Percentiles rank a stretch among this genome's conserved stretches.
Evolutionary conservation across 2,113 vertebrate genomes (phyloP).

Genomic region (Atrichornis clamosus): DNA sequence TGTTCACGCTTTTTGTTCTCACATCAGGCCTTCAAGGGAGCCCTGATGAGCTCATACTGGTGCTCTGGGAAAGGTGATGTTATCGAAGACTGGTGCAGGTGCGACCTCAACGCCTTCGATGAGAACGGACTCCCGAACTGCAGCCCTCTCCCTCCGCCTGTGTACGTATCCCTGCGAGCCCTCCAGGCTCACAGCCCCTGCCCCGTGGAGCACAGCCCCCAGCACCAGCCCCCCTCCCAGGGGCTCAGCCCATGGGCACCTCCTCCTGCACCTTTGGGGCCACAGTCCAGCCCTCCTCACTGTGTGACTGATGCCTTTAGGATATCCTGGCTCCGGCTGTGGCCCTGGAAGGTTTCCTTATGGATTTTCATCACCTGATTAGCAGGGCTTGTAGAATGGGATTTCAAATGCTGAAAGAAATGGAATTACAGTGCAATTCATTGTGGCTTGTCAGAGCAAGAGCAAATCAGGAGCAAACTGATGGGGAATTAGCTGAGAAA

Average conservation of each 20-base stretch:
- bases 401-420: constrained; percentile 64
- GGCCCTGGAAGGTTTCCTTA: constrained; percentile 48
- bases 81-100: constrained; percentile 98
- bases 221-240: background rate
- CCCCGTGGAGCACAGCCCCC: background rate
- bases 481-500: constrained; percentile 63
- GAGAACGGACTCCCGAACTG: constrained; percentile 94
- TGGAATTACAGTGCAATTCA: constrained; percentile 58
- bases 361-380: constrained; percentile 65
- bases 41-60: constrained; percentile 98
- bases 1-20: constrained; percentile 24
- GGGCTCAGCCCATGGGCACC: background rate
- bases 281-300: background rate
- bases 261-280: background rate
- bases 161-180: constrained; percentile 76
- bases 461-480: constrained; percentile 57
- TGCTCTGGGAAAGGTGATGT: constrained; percentile 97
- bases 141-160: constrained; percentile 89
- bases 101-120: constrained; percentile 94
- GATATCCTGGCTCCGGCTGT: constrained; percentile 44
- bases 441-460: constrained; percentile 50
- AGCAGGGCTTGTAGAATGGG: constrained; percentile 44
- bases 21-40: constrained; percentile 88
- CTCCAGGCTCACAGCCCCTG: background rate
- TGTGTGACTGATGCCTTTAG: constrained; percentile 29